Conservation (phyloP, 2,797 vertebrate genomes). For the Epinephelus coioides region DNA sequence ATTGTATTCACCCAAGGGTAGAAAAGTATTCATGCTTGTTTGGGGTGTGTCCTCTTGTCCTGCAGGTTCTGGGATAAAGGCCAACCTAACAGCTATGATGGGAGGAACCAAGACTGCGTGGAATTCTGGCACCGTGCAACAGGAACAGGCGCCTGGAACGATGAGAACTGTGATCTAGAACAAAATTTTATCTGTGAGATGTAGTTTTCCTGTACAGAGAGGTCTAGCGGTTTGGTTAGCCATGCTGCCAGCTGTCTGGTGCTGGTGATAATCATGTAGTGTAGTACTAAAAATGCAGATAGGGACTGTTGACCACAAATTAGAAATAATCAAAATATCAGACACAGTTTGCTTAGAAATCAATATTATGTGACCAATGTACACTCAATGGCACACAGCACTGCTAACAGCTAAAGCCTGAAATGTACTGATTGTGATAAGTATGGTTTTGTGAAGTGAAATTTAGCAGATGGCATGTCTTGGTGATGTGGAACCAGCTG, state of each 20-base stretch:
- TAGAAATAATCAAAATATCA: no score
- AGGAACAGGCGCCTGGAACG: constrained; percentile 68
- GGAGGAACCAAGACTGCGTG: constrained; percentile 78
- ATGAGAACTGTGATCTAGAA: constrained; percentile 61
- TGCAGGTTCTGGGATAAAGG: constrained; percentile 70
- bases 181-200: constrained; percentile 73
- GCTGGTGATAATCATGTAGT: background rate
- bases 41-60: background rate
- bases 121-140: constrained; percentile 55
- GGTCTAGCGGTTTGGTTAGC: background rate
- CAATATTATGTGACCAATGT: background rate
- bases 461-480: background rate
- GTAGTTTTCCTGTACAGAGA: constrained; percentile 25
- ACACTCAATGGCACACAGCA: background rate
- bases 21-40: background rate
- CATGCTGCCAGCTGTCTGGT: background rate
- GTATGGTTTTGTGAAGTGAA: background rate
- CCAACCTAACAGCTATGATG: constrained; percentile 74
- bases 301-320: background rate
- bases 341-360: background rate
- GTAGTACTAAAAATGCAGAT: background rate
- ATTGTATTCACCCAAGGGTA: background rate
- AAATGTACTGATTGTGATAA: background rate
- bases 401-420: background rate
- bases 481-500: background rate